phyloP scores from a whole-genome alignment of 2,888 invertebrate genomes.

The Microplitis deprimator region DNA sequence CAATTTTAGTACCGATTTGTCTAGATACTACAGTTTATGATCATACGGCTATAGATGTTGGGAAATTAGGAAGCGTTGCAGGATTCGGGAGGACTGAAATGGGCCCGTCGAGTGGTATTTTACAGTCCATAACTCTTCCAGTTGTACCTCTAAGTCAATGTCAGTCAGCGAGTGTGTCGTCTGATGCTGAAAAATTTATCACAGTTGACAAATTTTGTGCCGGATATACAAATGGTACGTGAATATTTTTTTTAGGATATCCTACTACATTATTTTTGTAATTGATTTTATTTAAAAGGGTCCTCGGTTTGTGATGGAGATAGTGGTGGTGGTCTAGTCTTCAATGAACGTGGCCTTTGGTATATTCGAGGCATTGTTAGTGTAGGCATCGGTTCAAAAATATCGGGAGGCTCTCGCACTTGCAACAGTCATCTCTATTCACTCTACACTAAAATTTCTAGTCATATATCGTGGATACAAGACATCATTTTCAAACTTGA shows the following conservation, averaged over 20 bases:
- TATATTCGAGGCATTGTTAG: constrained; percentile 72
- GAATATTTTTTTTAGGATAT: not conserved
- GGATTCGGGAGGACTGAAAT: constrained; percentile 66
- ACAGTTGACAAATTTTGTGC: constrained; percentile 69
- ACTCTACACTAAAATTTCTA: constrained; percentile 66
- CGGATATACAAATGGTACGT: constrained; percentile 68
- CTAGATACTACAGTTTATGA: constrained; percentile 57
- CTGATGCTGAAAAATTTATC: constrained; percentile 56
- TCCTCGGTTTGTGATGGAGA: constrained; percentile 72
- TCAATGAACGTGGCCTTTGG: constrained; percentile 63
- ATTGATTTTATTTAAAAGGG: constrained; percentile 58
- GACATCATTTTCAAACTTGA: constrained; percentile 58
- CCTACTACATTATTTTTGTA: not conserved
- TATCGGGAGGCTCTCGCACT: constrained; percentile 48
- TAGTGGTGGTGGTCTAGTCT: constrained; percentile 72
- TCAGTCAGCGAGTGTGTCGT: constrained; percentile 46
- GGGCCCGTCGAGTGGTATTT: constrained; percentile 57
- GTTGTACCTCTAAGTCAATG: constrained; percentile 59
- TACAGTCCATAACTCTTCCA: constrained; percentile 64
- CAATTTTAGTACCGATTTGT: constrained; percentile 60
- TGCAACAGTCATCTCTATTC: constrained; percentile 66
- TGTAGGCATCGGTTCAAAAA: constrained; percentile 60
- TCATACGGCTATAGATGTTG: constrained; percentile 54
- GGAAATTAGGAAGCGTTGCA: constrained; percentile 62
- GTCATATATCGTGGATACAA: constrained; percentile 64